Evolutionary conservation across 2,797 vertebrate genomes (phyloP).

Genomic region (Catharus ustulatus): DNA sequence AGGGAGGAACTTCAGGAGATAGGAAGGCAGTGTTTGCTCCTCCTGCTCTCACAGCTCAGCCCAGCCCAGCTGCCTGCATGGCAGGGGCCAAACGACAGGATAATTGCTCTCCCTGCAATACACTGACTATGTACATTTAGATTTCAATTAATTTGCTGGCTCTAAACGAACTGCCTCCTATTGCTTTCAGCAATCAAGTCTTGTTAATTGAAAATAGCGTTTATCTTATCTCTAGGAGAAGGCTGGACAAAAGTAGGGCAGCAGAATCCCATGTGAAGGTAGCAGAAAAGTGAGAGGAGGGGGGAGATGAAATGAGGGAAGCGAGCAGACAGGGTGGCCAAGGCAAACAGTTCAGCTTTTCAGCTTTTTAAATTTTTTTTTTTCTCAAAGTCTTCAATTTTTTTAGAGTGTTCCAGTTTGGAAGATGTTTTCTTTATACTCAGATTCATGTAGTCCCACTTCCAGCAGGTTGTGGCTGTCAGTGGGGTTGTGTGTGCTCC

Average conservation of each 20-base stretch:
- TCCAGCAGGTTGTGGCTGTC: neutral
- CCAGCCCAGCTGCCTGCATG: neutral
- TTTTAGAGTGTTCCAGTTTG: neutral
- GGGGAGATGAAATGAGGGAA: neutral
- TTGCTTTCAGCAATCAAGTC: slow-evolving; percentile 72
- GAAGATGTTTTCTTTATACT: neutral
- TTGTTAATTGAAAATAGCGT: slow-evolving; percentile 74
- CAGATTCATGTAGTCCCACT: fast-evolving
- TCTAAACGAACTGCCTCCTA: slow-evolving; percentile 67
- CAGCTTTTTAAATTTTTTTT: neutral
- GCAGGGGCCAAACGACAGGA: slow-evolving; percentile 2
- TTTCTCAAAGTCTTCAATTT: fast-evolving
- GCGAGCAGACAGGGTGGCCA: neutral
- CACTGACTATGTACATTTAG: slow-evolving; percentile 19
- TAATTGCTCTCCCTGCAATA: slow-evolving; percentile 65
- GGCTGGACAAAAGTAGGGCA: slow-evolving; percentile 70
- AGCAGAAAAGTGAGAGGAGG: neutral
- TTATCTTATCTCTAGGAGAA: slow-evolving; percentile 69
- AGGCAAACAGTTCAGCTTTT: neutral
- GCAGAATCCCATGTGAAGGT: slow-evolving; percentile 11
- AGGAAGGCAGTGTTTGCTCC: neutral
- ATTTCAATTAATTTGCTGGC: slow-evolving; percentile 73
- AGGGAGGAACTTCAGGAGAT: neutral
- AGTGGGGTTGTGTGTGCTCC: neutral
- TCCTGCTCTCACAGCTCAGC: neutral